Conservation (phyloP, 1,140 invertebrate genomes). For the Oncopodura yosiiana region DNA sequence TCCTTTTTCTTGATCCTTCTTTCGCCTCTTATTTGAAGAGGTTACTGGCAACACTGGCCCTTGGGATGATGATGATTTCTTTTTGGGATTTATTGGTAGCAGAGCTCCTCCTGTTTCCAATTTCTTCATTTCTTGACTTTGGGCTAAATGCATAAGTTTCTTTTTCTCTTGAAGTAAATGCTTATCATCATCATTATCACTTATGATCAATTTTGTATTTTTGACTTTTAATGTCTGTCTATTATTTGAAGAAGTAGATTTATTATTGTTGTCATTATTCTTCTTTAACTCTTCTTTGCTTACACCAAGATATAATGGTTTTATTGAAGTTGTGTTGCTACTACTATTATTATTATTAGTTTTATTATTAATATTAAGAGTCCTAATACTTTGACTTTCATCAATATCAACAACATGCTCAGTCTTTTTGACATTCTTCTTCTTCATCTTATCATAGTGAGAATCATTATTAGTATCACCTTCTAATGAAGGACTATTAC, state of each 20-base stretch:
- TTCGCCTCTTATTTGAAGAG: no score
- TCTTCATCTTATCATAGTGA: neutral
- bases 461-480: neutral
- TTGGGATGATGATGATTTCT: no score
- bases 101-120: no score
- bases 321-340: neutral
- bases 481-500: neutral
- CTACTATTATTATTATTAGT: constrained; percentile 5
- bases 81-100: no score
- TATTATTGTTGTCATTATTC: neutral
- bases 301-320: neutral
- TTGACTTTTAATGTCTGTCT: neutral
- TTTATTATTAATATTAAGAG: neutral
- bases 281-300: neutral
- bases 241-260: neutral
- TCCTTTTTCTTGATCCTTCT: no score
- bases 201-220: neutral
- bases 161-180: no score
- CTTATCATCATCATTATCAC: no score
- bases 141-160: no score
- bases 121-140: no score
- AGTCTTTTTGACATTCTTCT: neutral
- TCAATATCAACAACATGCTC: neutral
- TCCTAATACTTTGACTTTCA: constrained; percentile 1
- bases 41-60: no score